Percentiles rank a stretch among this genome's conserved stretches.
Conservation (phyloP, 64 coral and sea anemone species). For the Montipora capricornis region DNA sequence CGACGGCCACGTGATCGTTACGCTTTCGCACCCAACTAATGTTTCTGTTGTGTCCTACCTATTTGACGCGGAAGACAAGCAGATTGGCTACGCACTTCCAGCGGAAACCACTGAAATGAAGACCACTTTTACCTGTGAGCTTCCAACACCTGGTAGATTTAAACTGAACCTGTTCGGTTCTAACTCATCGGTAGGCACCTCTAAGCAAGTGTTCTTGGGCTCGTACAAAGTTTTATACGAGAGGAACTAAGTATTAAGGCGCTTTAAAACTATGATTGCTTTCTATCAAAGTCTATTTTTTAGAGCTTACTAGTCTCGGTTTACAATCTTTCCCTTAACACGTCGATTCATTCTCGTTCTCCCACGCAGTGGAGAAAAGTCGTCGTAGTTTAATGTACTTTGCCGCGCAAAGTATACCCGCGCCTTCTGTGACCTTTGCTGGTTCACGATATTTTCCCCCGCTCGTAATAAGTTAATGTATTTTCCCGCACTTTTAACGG, state of each 20-base stretch:
- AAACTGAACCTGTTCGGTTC: constrained; percentile 73
- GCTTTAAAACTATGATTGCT: no score
- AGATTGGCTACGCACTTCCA: constrained; percentile 49
- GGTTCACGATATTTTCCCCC: no score
- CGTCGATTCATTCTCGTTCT: no score
- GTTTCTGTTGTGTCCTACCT: constrained; percentile 59
- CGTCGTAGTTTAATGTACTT: no score
- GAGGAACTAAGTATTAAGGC: background rate
- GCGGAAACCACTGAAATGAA: constrained; percentile 31
- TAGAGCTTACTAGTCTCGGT: no score
- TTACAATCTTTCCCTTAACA: no score
- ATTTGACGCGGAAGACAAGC: constrained; percentile 44
- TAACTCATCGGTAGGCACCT: background rate
- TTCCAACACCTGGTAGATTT: constrained; percentile 72
- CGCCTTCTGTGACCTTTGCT: no score
- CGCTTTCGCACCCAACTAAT: constrained; percentile 37
- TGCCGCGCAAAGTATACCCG: no score
- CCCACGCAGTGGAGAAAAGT: no score
- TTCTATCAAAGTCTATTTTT: no score
- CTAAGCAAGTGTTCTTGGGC: constrained; percentile 33
- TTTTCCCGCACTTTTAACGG: no score
- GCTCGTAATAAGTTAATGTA: no score
- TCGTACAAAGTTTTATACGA: constrained; percentile 41
- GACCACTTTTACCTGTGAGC: constrained; percentile 59
- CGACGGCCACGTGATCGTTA: constrained; percentile 34